Conservation (phyloP, 2,113 vertebrate genomes). For the Hylia prasina region DNA sequence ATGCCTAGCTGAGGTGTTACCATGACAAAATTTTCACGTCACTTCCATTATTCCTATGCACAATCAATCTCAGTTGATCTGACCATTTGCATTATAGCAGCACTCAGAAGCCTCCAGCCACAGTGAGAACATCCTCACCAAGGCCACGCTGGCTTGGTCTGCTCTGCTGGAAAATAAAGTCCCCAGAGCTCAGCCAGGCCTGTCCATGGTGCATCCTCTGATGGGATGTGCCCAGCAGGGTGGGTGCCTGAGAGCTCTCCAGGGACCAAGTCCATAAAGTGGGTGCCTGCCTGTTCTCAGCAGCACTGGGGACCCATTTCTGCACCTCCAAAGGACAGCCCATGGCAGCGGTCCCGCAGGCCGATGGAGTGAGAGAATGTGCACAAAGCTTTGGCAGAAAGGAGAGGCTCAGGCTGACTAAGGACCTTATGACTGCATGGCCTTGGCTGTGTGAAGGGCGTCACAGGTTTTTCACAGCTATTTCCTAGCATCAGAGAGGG, state of each 20-base stretch:
- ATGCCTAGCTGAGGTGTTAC: neutral
- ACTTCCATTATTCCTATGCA: neutral
- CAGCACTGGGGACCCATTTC: neutral
- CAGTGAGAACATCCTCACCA: neutral
- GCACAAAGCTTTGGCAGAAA: neutral
- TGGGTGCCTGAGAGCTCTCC: neutral
- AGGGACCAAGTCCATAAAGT: fast-evolving
- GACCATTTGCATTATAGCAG: neutral
- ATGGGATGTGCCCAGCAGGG: neutral
- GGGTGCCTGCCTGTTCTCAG: neutral
- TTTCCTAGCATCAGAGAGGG: neutral
- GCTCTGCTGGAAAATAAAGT: neutral
- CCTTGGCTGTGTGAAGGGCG: neutral
- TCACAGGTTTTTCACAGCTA: neutral
- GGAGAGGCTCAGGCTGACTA: neutral
- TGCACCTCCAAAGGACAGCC: neutral
- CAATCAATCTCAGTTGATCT: neutral
- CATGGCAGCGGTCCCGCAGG: too few species aligned
- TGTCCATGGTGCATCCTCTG: neutral
- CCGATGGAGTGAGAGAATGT: fast-evolving
- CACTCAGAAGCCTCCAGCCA: neutral
- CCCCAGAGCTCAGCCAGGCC: neutral
- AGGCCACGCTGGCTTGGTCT: fast-evolving
- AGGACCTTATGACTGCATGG: neutral
- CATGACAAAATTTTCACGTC: neutral